These are phyloP conservation scores for Meloidogyne hapla DNA, from an alignment of 1,140 invertebrate genomes.

Conservation along the genomic window DNA sequence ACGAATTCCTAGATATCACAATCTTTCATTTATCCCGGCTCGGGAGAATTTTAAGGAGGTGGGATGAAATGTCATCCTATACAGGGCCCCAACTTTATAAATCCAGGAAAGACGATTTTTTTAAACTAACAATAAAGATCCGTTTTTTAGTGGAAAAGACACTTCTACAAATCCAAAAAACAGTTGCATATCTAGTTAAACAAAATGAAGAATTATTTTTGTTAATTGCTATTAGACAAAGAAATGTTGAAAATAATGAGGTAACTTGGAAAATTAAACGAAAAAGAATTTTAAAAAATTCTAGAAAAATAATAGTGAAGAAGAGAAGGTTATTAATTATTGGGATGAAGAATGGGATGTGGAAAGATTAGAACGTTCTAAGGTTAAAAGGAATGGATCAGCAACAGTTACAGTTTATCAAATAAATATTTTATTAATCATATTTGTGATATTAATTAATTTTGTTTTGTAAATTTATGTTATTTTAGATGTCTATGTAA, in stretches of 20 bases:
- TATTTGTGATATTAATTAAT: neutral
- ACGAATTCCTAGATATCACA: too few species aligned
- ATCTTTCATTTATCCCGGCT: too few species aligned
- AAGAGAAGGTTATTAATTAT: neutral
- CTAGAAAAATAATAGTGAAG: neutral
- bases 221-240: neutral
- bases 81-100: too few species aligned
- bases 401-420: neutral
- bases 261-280: neutral
- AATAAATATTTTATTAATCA: slow-evolving; percentile 15
- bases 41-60: too few species aligned
- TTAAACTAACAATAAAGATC: neutral
- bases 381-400: neutral
- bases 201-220: slow-evolving; percentile 5
- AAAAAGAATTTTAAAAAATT: neutral
- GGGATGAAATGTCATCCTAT: too few species aligned
- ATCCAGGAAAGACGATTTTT: too few species aligned
- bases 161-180: slow-evolving; percentile 16
- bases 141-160: neutral
- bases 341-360: neutral
- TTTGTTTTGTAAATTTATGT: slow-evolving; percentile 10
- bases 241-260: neutral
- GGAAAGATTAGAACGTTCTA: neutral
- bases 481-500: too few species aligned
- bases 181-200: neutral